These are phyloP conservation scores for Pangasianodon gigas DNA, from an alignment of 2,113 vertebrate genomes.

Conservation along the genomic window DNA sequence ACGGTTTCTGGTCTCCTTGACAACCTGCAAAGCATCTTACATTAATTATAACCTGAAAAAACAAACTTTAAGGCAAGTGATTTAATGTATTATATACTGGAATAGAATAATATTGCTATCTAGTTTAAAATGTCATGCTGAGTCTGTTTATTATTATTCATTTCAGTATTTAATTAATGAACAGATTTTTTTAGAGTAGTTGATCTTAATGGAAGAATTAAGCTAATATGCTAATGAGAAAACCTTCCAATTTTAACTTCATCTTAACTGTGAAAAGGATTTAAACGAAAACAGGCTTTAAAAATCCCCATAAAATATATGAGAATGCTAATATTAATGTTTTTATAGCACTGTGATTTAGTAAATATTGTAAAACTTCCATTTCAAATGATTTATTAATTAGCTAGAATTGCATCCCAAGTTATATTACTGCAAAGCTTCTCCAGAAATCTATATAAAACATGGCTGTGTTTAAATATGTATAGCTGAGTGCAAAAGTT, in stretches of 20 bases:
- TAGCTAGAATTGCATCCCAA: not conserved
- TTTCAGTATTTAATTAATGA: not conserved
- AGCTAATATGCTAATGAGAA: not conserved
- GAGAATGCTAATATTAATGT: not conserved
- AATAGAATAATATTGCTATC: not conserved
- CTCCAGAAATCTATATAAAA: no score
- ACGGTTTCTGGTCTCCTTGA: not conserved
- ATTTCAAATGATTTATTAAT: not conserved
- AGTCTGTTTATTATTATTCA: not conserved
- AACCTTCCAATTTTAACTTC: not conserved
- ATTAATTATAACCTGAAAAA: not conserved
- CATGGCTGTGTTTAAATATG: not conserved
- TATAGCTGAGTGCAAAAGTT: not conserved
- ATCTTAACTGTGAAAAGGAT: not conserved
- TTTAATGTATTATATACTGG: not conserved
- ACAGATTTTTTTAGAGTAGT: not conserved
- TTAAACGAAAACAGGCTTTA: not conserved
- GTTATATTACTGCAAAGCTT: not conserved
- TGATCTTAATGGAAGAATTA: not conserved
- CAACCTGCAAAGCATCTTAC: not conserved
- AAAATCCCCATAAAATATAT: not conserved
- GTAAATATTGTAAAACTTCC: not conserved
- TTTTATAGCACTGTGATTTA: not conserved
- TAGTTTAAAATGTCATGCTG: not conserved
- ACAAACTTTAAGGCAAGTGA: not conserved